These are phyloP conservation scores for Panulirus ornatus DNA, from an alignment of 1,140 invertebrate species.

Conservation along the genomic window DNA sequence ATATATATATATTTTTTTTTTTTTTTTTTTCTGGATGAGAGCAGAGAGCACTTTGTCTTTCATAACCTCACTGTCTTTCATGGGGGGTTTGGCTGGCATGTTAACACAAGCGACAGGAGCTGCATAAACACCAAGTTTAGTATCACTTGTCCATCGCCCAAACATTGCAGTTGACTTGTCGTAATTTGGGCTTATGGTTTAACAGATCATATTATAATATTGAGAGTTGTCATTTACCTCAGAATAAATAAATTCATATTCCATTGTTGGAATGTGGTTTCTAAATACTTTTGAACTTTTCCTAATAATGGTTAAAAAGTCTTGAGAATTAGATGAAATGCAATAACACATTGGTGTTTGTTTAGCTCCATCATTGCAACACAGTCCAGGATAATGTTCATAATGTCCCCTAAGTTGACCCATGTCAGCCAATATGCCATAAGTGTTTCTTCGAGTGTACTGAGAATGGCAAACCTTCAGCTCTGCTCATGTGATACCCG, in stretches of 20 bases:
- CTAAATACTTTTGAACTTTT: background rate
- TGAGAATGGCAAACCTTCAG: constrained; percentile 56
- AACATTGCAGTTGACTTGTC: background rate
- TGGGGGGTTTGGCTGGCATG: constrained; percentile 68
- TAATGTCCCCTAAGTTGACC: constrained; percentile 59
- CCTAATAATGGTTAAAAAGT: background rate
- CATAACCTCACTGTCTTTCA: constrained; percentile 73
- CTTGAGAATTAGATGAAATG: background rate
- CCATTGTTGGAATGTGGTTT: background rate
- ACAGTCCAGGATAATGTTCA: constrained; percentile 64
- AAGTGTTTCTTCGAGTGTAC: constrained; percentile 65
- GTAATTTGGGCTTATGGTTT: background rate
- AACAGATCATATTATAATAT: background rate
- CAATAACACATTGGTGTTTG: constrained; percentile 46
- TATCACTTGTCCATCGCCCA: background rate
- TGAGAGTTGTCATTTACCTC: background rate
- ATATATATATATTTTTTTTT: background rate
- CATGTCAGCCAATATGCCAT: constrained; percentile 60
- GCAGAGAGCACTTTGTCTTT: constrained; percentile 71
- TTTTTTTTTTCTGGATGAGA: constrained; percentile 49
- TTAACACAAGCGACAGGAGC: constrained; percentile 66
- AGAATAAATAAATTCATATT: background rate
- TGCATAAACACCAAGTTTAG: constrained; percentile 32
- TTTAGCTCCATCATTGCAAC: constrained; percentile 65
- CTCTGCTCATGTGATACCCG: constrained; percentile 64